Base-by-base conservation (phyloP, 2,888 invertebrate species). In the Nomada hirtipes region DNA sequence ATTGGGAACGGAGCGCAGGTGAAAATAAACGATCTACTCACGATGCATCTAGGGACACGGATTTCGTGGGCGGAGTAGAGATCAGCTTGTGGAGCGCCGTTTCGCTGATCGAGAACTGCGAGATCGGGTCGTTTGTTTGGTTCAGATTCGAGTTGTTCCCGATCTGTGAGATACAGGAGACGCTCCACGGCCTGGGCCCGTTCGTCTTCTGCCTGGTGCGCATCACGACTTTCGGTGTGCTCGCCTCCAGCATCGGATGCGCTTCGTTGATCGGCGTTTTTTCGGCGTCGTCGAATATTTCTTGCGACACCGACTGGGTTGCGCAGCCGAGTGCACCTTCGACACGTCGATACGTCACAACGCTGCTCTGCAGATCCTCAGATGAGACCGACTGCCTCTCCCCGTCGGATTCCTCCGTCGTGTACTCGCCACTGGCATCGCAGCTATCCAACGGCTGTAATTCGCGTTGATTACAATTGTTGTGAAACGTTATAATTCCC, bases 391-490 rank as follows among this genome's bases (percentile, higher is more conserved):
- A 97, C 67, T 96, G 96, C 52, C 94, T 94, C 83, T 97, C 97
- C 79, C 96, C 97, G 91, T 96, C 96, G 67, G 96, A 96, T 91
- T 97, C 97, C 69, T 95, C 95, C 10, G 97, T 97, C 60, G 98
- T 98, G 87, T 97, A 98, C 94, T 98, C 98, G 18, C 98, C 97
- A 78, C 98, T 98, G 0, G 98, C 98, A 92, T 98, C 98, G 93
- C 98, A 98, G 93, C 96, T 97, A 92, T 97, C 97, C 75, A 96
- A 95, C 65, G 96, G 95, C 95, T 96, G 94, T n/a, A 86, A 87
- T 79, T 79, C 71, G 23, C 55, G 75, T 42, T 77, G 61, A 65
- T 82, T 82, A 76, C 76, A 69, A 76, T 81, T 73, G 76, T 81
- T 81, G 60, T 81, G 81, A 81, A 81, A 82, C 81, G 64, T 67